A percentile compares a stretch with the other conserved stretches of the same genome.
Conservation (phyloP, 2,888 invertebrate species). For the Hartigia nigra region DNA sequence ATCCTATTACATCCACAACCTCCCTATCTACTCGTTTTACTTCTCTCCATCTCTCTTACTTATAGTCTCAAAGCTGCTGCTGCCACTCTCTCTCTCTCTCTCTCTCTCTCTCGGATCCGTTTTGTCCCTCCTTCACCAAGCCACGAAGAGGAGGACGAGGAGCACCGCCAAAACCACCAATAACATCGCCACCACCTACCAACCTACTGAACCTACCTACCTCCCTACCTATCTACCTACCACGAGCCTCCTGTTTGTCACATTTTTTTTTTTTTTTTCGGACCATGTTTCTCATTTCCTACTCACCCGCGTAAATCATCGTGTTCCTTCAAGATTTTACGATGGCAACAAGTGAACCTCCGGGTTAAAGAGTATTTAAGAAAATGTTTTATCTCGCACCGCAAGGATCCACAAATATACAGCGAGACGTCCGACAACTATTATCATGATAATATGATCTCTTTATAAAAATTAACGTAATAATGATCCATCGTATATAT, state of each 20-base stretch:
- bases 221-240: not conserved
- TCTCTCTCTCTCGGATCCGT: conserved; percentile 1
- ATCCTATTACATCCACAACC: conserved; percentile 1
- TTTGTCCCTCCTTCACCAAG: conserved; percentile 3
- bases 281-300: conserved; percentile 4
- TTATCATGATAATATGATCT: not conserved
- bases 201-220: not conserved
- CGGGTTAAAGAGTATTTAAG: not conserved
- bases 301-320: not conserved
- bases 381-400: not conserved
- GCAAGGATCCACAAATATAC: not conserved
- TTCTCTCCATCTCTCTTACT: conserved; percentile 24
- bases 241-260: not conserved
- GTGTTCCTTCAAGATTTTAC: not conserved
- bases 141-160: not conserved
- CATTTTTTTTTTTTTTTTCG: not conserved
- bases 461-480: not conserved
- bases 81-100: too few relatives aligned
- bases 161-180: not conserved
- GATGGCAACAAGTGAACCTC: not conserved
- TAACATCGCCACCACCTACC: not conserved
- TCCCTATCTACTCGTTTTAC: conserved; percentile 18
- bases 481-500: not conserved
- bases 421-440: not conserved
- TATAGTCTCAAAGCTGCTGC: not conserved